These are phyloP conservation scores for Littorina saxatilis DNA, from an alignment of 1,140 invertebrate genomes.

Conservation along the genomic window DNA sequence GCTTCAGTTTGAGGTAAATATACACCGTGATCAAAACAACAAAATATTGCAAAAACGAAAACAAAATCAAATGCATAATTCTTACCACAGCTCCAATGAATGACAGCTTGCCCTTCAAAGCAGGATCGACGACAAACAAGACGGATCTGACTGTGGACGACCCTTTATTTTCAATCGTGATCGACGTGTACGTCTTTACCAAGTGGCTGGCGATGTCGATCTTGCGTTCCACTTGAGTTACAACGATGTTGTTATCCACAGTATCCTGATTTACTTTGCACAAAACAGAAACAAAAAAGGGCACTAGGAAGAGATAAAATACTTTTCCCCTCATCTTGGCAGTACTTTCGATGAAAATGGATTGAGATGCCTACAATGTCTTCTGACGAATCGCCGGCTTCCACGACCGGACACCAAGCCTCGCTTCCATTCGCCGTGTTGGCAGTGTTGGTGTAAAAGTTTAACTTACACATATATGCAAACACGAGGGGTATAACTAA, in stretches of 20 bases:
- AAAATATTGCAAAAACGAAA: neutral
- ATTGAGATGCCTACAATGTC: neutral
- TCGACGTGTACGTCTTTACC: conserved; percentile 87
- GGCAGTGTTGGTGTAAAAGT: conserved; percentile 38
- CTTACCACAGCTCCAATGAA: conserved; percentile 82
- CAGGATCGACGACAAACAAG: conserved; percentile 83
- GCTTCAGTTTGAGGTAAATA: neutral
- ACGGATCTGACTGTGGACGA: conserved; percentile 84
- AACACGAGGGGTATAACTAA: no score
- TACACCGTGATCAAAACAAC: no score
- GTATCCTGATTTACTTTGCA: conserved; percentile 62
- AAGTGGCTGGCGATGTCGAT: conserved; percentile 93
- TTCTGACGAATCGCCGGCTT: conserved; percentile 26
- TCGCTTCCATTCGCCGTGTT: conserved; percentile 34
- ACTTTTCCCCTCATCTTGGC: conserved; percentile 38
- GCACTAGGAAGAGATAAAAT: conserved; percentile 37
- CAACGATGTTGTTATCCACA: conserved; percentile 75
- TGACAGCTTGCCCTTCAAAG: conserved; percentile 82
- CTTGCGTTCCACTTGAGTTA: conserved; percentile 89
- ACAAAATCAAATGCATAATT: conserved; percentile 13
- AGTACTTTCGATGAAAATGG: conserved; percentile 22
- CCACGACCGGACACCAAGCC: conserved; percentile 28
- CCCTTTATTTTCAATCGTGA: conserved; percentile 89
- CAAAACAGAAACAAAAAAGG: conserved; percentile 45
- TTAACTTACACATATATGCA: no score